Conservation (phyloP, 2,797 vertebrate species). For the Clarias pachynema region DNA sequence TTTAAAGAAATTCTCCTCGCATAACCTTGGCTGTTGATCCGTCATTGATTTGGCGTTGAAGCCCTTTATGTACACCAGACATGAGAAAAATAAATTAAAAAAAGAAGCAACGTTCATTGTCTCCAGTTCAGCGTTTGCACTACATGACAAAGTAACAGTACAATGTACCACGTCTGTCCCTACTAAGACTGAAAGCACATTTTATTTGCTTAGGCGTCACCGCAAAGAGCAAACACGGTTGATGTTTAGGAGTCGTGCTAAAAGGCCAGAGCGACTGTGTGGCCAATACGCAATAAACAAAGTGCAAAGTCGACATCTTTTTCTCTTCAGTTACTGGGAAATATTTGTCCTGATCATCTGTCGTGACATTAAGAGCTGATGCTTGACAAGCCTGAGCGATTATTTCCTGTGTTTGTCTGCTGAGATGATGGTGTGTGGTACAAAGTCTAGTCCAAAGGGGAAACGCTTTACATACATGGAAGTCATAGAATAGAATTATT, state of each 20-base stretch:
- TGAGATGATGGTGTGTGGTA: not conserved
- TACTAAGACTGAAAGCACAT: not conserved
- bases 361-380: not conserved
- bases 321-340: not conserved
- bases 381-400: not conserved
- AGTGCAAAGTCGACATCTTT: slow-evolving; percentile 20
- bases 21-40: not conserved
- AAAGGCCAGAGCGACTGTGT: not conserved
- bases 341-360: not conserved
- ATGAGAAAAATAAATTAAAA: not conserved
- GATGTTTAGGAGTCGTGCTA: slow-evolving; percentile 24
- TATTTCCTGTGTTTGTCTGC: slow-evolving; percentile 6
- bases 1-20: not conserved
- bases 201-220: slow-evolving; percentile 28
- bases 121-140: not conserved
- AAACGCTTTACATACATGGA: not conserved
- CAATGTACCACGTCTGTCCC: not conserved
- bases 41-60: not conserved
- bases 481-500: not conserved
- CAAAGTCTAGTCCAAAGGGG: no score
- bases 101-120: not conserved
- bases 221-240: slow-evolving; percentile 39
- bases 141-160: not conserved
- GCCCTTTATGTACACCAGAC: not conserved
- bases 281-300: not conserved